Evolutionary conservation across 2,888 invertebrate genomes (phyloP), one percentile per base, ranked within the genome.

Genomic region (Cheilosia vernalis): DNA sequence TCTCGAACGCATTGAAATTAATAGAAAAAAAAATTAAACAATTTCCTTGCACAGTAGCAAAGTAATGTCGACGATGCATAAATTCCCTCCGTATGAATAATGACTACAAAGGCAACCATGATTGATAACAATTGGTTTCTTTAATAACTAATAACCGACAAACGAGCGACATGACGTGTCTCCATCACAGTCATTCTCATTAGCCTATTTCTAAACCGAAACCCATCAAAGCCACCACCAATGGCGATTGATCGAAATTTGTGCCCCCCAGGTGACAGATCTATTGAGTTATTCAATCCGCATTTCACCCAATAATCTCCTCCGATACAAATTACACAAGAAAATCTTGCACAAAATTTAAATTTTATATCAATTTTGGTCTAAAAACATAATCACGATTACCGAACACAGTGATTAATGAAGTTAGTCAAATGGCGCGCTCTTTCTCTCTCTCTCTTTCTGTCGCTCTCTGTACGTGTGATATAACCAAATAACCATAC

Each of bases 341-440:
- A 56, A 67, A 73, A 79, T 73, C 83, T 79, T 69, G 69, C 56
- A 84, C 69, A 73, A 69, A 79, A 79, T 84, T 79, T 64, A 61
- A 66, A 55, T 58, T 67, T 66, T 53, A 37, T 49, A 70, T 60
- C 47, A 61, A 70, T 61, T 78, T 19, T 27, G 53, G 37, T 63
- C 78, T 78, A 56, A 63, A 78, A 78, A 63, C 69, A 82, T 80
- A 84, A 84, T 70, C 80, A 74, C 74, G 80, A 84, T 84, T 84
- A 60, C 84, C 69, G 66, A 69, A 84, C 74, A 66, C 24, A 0
- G 60, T 69, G 74, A 74, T 80, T 84, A 80, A 84, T 80, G 55
- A 76, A 79, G 64, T 74, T 84, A 74, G 73, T 79, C 67, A 69
- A 51, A 79, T 37, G 33, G 60, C 44, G 44, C 17, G 37, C 30